phyloP scores from a whole-genome alignment of 37 sponge, comb jelly and placozoan genomes.

The Dysidea cf. avara region DNA sequence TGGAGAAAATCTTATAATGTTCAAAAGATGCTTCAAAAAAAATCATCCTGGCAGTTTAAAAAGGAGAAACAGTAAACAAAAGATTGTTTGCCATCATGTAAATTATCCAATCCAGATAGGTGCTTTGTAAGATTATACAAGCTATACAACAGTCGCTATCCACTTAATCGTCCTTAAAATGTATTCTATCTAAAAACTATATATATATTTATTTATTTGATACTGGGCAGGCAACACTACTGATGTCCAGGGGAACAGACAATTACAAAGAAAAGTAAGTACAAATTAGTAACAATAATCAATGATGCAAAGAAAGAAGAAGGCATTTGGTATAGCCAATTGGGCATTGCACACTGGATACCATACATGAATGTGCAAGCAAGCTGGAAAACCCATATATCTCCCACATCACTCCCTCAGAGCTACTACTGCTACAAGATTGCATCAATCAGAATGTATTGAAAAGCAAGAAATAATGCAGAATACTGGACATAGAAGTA shows the following conservation, averaged over 20 bases:
- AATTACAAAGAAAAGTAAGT: no score
- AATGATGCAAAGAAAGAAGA: not conserved
- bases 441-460: no score
- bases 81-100: conserved; percentile 21
- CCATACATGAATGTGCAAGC: not conserved
- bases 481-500: no score
- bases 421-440: conserved; percentile 23
- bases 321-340: conserved; percentile 7
- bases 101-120: conserved; percentile 2
- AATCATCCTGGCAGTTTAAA: conserved; percentile 41
- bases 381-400: conserved; percentile 9
- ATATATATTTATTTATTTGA: no score
- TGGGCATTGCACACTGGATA: conserved; percentile 11
- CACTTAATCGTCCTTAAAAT: not conserved
- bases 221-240: no score
- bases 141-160: not conserved
- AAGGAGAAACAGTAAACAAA: not conserved
- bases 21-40: conserved; percentile 28
- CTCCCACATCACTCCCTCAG: conserved; percentile 24
- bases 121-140: conserved; percentile 25
- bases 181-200: conserved; percentile 17
- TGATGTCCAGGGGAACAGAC: no score
- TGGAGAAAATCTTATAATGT: conserved; percentile 12
- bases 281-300: no score
- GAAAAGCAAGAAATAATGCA: no score